Evolutionary conservation across 2,797 vertebrate genomes (phyloP).

Genomic region (Sebastes iracundus): DNA sequence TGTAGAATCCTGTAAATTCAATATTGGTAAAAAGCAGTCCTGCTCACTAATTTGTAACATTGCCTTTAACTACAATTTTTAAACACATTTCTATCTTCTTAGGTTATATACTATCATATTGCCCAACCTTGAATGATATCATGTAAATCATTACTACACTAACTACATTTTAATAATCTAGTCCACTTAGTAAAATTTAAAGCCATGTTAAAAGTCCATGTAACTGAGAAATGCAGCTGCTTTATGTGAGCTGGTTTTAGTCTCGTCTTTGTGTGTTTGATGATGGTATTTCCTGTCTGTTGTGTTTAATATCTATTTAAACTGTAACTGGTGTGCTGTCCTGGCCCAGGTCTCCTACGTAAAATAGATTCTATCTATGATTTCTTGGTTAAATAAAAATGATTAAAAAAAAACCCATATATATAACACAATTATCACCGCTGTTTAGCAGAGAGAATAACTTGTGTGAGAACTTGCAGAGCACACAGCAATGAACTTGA

Average conservation of each 20-base stretch:
- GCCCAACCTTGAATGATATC: not conserved
- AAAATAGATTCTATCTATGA: not conserved
- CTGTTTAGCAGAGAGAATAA: not conserved
- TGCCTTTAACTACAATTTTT: not conserved
- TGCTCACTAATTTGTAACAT: not conserved
- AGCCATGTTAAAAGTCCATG: too few species aligned
- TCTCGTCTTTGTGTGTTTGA: not conserved
- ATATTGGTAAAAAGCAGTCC: not conserved
- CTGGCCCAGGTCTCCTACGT: not conserved
- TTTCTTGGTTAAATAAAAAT: not conserved
- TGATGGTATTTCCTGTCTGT: not conserved
- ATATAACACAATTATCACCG: not conserved
- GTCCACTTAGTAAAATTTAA: too few species aligned
- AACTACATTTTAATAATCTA: too few species aligned
- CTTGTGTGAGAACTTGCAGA: not conserved
- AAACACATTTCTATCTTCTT: not conserved
- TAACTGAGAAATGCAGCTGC: not conserved
- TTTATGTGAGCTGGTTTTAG: not conserved
- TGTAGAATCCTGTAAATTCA: not conserved
- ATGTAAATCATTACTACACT: not conserved
- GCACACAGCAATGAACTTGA: conserved; percentile 2
- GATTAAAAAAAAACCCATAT: not conserved
- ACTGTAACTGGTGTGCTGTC: not conserved
- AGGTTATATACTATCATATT: not conserved
- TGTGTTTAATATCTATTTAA: not conserved